phyloP scores from a whole-genome alignment of 2,797 vertebrate genomes.

The Eulemur rubriventer region DNA sequence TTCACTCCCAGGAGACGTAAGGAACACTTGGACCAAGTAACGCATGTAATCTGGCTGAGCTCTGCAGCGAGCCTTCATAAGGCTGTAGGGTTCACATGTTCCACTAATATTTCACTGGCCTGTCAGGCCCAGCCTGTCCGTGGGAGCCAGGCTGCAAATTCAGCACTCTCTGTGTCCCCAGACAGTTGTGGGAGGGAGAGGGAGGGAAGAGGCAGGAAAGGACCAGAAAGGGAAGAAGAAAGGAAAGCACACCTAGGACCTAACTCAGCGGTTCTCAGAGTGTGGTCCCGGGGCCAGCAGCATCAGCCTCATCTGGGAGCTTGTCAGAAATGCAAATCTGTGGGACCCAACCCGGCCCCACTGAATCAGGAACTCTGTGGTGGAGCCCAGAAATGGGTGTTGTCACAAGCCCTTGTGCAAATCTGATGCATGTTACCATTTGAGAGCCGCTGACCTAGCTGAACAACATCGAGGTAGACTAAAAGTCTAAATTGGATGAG shows the following conservation, averaged over 20 bases:
- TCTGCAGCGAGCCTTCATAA: neutral
- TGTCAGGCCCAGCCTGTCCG: neutral
- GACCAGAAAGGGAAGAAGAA: neutral
- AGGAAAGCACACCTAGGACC: neutral
- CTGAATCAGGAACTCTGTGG: neutral
- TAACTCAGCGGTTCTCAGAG: neutral
- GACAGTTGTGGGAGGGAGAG: neutral
- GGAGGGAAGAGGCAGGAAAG: neutral
- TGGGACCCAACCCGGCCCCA: accelerated
- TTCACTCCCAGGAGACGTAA: neutral
- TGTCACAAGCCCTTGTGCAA: neutral
- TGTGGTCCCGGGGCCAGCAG: neutral
- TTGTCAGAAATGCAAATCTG: neutral
- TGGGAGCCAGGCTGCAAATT: neutral
- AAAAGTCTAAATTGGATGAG: neutral
- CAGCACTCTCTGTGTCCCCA: neutral
- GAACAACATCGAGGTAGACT: neutral
- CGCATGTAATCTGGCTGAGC: neutral
- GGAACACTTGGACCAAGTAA: neutral
- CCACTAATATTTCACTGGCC: slow-evolving; percentile 8
- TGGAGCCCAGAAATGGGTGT: neutral
- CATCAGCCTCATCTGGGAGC: neutral
- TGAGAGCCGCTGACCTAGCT: neutral
- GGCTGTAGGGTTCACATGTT: neutral
- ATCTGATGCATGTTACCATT: neutral